Base-by-base conservation (phyloP, 2,888 invertebrate species). In the Drosophila nr. fundita region DNA sequence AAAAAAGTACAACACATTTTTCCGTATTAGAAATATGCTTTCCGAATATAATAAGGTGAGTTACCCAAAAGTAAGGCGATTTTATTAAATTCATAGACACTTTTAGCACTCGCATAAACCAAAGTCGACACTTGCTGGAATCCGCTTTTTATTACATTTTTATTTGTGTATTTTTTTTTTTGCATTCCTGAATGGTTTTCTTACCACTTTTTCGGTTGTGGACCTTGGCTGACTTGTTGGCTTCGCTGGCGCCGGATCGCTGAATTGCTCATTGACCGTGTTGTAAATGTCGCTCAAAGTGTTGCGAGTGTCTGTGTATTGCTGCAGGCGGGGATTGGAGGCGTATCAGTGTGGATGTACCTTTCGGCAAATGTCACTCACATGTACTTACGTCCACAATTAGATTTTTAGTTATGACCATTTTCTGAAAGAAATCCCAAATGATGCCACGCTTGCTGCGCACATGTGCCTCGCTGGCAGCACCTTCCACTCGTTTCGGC, bases 271-370 rank as follows among this genome's bases (percentile, higher is more conserved):
- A 50, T 91, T 86, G 2, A 93, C 66, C 40, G 92, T 73, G 68
- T 93, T 92, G 68, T 91, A 92, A 7, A 92, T 89, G 36, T 91
- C 90, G 45, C 90, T 86, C 1, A 93, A 66, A 5, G 93, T 91
- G 30, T 85, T 80, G 15, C 87, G 83, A 0, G 93, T 93, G 30
- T 93, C 93, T 5, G 90, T 87, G 63, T 92, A 92, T 93, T 93
- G 93, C 93, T 93, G 65, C 7, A 42, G 42, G 11, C 42, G 42
- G 21, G 11, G 2, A 21, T 42, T 5, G 42, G 21, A 40, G 2
- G n/a, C n/a, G 45, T 24, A 24, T 45, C 8, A 45, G 45, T 45
- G 24, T 4, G 4, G 8, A 24, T 8, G 24, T 15, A 45, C 4
- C 24, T 13, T 13, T 24, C 24, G 15, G 45, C 24, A 4, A 15